These are phyloP conservation scores for Silurus lanzhouensis DNA, from an alignment of 2,797 vertebrate genomes.

Conservation along the genomic window DNA sequence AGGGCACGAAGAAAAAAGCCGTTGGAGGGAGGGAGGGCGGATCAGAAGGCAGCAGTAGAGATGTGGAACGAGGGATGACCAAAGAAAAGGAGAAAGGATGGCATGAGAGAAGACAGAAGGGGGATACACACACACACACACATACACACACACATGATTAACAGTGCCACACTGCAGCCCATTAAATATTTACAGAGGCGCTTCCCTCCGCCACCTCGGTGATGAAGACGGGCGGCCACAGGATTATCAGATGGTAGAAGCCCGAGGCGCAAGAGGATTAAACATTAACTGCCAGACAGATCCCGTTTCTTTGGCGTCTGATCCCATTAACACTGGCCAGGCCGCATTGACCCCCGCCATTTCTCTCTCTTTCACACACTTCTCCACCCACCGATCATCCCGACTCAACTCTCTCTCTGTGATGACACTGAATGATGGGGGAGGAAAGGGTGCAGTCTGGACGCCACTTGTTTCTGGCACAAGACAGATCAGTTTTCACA, in stretches of 20 bases:
- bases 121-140: conserved; percentile 3
- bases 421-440: conserved; percentile 31
- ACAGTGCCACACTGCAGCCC: conserved; percentile 72
- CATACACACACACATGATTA: conserved; percentile 70
- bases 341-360: conserved; percentile 54
- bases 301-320: conserved; percentile 66
- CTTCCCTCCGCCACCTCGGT: conserved; percentile 72
- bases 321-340: conserved; percentile 74
- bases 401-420: neutral
- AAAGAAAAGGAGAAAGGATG: conserved; percentile 38
- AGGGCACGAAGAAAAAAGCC: neutral
- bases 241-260: conserved; percentile 72
- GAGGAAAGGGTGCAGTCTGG: conserved; percentile 61
- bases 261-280: conserved; percentile 66
- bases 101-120: conserved; percentile 49
- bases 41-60: neutral
- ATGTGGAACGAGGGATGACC: conserved; percentile 4
- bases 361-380: neutral
- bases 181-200: conserved; percentile 81
- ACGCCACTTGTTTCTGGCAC: conserved; percentile 57
- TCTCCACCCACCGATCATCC: conserved; percentile 47
- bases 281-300: conserved; percentile 73
- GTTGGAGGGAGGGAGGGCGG: neutral
- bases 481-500: conserved; percentile 59
- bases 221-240: conserved; percentile 71